These are phyloP conservation scores for Drosophila ficusphila DNA, from an alignment of 1,140 invertebrate genomes.

Conservation along the genomic window DNA sequence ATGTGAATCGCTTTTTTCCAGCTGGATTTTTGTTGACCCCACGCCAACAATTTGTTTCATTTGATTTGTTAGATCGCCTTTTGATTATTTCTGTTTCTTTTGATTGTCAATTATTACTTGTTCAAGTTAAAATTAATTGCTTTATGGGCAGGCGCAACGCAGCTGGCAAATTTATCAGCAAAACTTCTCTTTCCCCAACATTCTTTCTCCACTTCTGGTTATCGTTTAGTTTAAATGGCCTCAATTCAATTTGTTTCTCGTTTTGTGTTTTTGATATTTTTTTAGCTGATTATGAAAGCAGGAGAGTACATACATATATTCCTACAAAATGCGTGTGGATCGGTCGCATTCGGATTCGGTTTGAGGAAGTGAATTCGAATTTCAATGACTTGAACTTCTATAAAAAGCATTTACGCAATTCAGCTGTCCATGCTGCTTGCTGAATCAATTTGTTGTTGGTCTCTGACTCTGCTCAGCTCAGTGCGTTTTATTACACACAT, in stretches of 20 bases:
- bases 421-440: conserved; percentile 29
- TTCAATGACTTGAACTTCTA: conserved; percentile 78
- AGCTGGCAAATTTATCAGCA: not conserved
- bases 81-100: conserved; percentile 4
- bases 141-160: conserved; percentile 16
- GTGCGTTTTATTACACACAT: conserved; percentile 39
- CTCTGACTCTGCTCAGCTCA: conserved; percentile 3
- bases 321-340: not conserved
- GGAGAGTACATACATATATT: not conserved
- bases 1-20: not conserved
- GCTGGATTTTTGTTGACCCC: not conserved
- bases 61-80: not conserved
- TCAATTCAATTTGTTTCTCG: conserved; percentile 15
- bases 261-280: not conserved
- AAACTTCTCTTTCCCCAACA: not conserved
- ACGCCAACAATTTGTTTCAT: too few species aligned
- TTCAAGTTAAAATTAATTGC: conserved; percentile 46
- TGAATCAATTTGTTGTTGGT: not conserved
- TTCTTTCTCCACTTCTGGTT: not conserved
- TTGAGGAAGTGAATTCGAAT: conserved; percentile 69
- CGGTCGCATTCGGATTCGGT: conserved; percentile 6
- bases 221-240: conserved; percentile 36
- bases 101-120: conserved; percentile 36
- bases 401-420: conserved; percentile 78
- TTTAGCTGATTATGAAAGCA: conserved; percentile 52